Conservation (phyloP, 2,113 vertebrate genomes). For the Silurus meridionalis region DNA sequence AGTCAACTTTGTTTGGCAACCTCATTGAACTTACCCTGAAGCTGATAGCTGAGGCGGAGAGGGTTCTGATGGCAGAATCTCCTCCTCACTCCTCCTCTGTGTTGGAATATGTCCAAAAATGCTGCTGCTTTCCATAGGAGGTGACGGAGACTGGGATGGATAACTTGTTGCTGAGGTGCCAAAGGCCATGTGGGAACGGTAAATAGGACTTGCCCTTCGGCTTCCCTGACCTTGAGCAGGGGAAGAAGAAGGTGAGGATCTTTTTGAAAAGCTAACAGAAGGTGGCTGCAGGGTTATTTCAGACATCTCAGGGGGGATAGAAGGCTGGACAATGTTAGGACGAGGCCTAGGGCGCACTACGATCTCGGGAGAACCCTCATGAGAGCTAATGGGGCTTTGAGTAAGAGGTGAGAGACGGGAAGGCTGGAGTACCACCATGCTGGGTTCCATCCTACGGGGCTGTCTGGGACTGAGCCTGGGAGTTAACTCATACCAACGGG, state of each 20-base stretch:
- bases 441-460: slow-evolving; percentile 87
- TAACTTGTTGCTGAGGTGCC: slow-evolving; percentile 85
- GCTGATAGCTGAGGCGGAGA: slow-evolving; percentile 89
- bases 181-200: slow-evolving; percentile 83
- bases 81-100: slow-evolving; percentile 87
- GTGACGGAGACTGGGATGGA: slow-evolving; percentile 82
- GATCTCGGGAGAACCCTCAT: slow-evolving; percentile 91
- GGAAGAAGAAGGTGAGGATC: slow-evolving; percentile 92
- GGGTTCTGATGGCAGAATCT: slow-evolving; percentile 89
- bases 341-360: slow-evolving; percentile 90
- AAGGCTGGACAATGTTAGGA: slow-evolving; percentile 83
- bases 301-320: slow-evolving; percentile 83
- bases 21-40: slow-evolving; percentile 90
- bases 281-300: slow-evolving; percentile 96
- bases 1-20: slow-evolving; percentile 54
- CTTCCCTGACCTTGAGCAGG: slow-evolving; percentile 87
- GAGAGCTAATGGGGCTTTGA: slow-evolving; percentile 94
- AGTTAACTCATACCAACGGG: slow-evolving; percentile 93
- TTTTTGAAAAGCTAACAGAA: slow-evolving; percentile 90
- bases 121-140: slow-evolving; percentile 85
- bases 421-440: slow-evolving; percentile 97
- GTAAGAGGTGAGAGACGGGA: slow-evolving; percentile 96
- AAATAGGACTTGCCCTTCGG: slow-evolving; percentile 80
- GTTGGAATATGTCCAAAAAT: slow-evolving; percentile 89
- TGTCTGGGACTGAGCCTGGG: slow-evolving; percentile 93